phyloP scores from a whole-genome alignment of 2,113 vertebrate genomes.

The Hypanus sabinus region DNA sequence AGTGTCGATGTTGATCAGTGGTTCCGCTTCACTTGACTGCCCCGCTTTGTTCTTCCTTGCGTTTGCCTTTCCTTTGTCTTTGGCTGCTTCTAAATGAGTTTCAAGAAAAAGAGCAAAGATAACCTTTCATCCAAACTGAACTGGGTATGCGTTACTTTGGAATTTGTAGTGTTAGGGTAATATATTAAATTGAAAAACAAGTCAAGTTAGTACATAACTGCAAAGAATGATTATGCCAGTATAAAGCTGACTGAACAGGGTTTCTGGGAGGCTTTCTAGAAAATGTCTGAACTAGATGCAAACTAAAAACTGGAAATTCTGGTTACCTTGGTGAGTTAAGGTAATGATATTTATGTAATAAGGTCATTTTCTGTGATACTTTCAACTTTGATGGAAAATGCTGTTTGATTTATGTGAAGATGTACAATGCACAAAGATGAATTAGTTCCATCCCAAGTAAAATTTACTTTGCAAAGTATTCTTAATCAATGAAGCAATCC shows the following conservation, averaged over 20 bases:
- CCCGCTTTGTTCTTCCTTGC: constrained; percentile 47
- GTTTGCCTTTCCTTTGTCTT: constrained; percentile 48
- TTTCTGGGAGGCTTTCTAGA: not conserved
- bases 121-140: not conserved
- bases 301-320: not conserved
- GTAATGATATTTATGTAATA: not conserved
- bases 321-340: not conserved
- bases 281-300: not conserved
- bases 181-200: not conserved
- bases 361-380: not conserved
- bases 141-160: not conserved
- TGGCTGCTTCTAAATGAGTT: constrained; percentile 45
- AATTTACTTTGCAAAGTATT: not conserved
- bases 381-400: not conserved
- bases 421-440: not conserved
- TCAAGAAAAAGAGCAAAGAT: not conserved
- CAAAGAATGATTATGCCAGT: not conserved
- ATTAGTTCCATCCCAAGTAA: not conserved
- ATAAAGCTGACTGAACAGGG: not conserved
- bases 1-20: constrained; percentile 69
- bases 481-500: not conserved
- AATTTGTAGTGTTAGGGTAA: not conserved
- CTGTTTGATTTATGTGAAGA: not conserved
- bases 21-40: constrained; percentile 48
- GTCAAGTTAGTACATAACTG: not conserved